phyloP scores from a whole-genome alignment of 2,797 vertebrate species.

The Taeniopygia guttata region DNA sequence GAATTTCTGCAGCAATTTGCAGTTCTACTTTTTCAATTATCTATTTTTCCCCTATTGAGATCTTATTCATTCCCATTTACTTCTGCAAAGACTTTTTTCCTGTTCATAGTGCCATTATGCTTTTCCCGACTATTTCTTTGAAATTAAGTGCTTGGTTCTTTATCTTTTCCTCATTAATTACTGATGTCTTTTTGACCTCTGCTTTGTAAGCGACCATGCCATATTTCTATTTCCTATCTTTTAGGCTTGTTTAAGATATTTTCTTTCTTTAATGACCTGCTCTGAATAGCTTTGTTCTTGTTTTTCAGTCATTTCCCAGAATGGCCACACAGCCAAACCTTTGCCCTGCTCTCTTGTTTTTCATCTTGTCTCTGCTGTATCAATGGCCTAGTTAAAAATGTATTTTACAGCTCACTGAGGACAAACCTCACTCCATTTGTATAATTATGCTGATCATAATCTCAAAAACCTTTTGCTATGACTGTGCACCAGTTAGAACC shows the following conservation, averaged over 20 bases:
- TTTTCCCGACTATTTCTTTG: slow-evolving; percentile 10
- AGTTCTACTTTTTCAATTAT: slow-evolving; percentile 48
- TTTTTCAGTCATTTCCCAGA: slow-evolving; percentile 44
- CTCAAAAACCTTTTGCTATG: not conserved
- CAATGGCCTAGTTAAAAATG: slow-evolving; percentile 23
- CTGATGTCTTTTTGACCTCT: slow-evolving; percentile 56
- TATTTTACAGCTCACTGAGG: not conserved
- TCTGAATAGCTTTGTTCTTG: slow-evolving; percentile 41
- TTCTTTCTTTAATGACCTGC: not conserved
- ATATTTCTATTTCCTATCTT: slow-evolving; percentile 48
- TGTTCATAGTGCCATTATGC: slow-evolving; percentile 26
- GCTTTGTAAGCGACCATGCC: slow-evolving; percentile 1
- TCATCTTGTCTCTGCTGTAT: slow-evolving; percentile 25
- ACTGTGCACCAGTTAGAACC: not conserved
- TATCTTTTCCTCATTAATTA: slow-evolving; percentile 68
- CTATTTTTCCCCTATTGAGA: slow-evolving; percentile 50
- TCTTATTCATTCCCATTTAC: slow-evolving; percentile 58
- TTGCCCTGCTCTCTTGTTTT: slow-evolving; percentile 40
- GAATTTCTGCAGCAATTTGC: slow-evolving; percentile 52
- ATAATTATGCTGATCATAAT: slow-evolving; percentile 18
- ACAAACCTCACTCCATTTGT: not conserved
- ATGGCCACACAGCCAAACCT: slow-evolving; percentile 1
- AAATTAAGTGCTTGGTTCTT: slow-evolving; percentile 58
- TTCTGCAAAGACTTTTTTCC: slow-evolving; percentile 43
- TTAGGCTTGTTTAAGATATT: not conserved